These are phyloP conservation scores for Dasypolia templi DNA, from an alignment of 2,888 invertebrate genomes.

Conservation along the genomic window DNA sequence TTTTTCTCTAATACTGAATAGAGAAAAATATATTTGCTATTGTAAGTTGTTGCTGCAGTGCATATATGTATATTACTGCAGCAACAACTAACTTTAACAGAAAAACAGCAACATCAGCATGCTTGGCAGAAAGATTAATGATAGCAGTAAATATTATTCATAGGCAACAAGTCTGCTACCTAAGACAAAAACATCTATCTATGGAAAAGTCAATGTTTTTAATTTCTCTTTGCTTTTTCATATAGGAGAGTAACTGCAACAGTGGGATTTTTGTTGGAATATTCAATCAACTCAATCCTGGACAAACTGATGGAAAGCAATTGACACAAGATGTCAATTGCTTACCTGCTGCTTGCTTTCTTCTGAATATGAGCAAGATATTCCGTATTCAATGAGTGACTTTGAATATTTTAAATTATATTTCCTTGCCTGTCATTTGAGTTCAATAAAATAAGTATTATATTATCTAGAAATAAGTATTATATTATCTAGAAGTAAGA, in stretches of 20 bases:
- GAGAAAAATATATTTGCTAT: no score
- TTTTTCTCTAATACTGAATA: no score
- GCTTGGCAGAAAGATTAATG: background rate
- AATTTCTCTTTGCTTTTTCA: background rate
- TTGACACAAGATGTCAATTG: no score
- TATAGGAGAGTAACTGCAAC: no score
- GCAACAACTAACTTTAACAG: no score
- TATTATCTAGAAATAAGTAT: background rate
- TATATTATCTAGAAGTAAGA: background rate
- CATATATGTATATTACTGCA: no score
- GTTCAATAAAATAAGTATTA: background rate
- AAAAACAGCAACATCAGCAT: background rate
- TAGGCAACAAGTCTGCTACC: background rate
- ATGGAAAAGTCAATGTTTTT: no score
- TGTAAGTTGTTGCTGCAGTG: no score
- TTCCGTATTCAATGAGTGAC: background rate
- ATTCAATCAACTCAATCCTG: background rate
- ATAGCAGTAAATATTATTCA: conserved; percentile 5
- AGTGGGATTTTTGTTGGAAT: background rate
- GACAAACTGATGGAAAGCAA: background rate
- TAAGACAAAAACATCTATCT: background rate
- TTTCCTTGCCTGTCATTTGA: background rate
- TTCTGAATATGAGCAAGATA: background rate
- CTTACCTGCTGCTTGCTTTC: no score
- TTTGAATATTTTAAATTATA: background rate